A percentile compares a stretch with the other conserved stretches of the same genome.
Evolutionary conservation across 2,888 invertebrate species (phyloP).

Genomic region (Carcina quercana): DNA sequence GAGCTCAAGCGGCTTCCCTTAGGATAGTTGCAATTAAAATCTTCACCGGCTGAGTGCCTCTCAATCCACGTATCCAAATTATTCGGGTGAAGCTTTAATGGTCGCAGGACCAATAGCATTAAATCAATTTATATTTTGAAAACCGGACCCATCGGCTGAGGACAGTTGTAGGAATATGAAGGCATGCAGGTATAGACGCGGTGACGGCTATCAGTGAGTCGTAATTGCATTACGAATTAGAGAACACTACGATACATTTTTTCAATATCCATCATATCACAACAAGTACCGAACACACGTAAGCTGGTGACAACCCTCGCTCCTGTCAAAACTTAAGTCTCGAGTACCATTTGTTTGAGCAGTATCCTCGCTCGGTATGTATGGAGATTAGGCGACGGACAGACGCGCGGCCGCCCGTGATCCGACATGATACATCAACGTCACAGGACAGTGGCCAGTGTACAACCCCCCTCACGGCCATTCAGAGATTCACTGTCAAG

Average conservation of each 20-base stretch:
- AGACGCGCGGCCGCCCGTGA: conserved; percentile 62
- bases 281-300: not conserved
- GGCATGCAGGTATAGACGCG: too few species aligned
- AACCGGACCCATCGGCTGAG: too few species aligned
- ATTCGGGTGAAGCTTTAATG: too few species aligned
- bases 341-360: conserved; percentile 69
- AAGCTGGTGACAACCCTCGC: conserved; percentile 2
- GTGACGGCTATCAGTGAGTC: too few species aligned
- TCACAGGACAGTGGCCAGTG: conserved; percentile 61
- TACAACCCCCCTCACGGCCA: conserved; percentile 48
- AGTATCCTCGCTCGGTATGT: conserved; percentile 66
- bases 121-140: too few species aligned
- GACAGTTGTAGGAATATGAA: too few species aligned
- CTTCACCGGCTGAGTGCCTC: too few species aligned
- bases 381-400: conserved; percentile 72
- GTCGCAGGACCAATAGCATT: too few species aligned
- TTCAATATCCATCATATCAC: not conserved
- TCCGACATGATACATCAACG: conserved; percentile 75
- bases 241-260: not conserved
- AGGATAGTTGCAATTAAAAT: too few species aligned
- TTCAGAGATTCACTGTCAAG: conserved; percentile 8
- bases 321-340: conserved; percentile 39
- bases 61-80: too few species aligned
- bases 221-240: too few species aligned
- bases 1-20: too few species aligned